A percentile compares a stretch with the other conserved stretches of the same genome.
These are phyloP conservation scores for Apodemus sylvaticus DNA, from an alignment of 2,113 vertebrate genomes.

Conservation along the genomic window DNA sequence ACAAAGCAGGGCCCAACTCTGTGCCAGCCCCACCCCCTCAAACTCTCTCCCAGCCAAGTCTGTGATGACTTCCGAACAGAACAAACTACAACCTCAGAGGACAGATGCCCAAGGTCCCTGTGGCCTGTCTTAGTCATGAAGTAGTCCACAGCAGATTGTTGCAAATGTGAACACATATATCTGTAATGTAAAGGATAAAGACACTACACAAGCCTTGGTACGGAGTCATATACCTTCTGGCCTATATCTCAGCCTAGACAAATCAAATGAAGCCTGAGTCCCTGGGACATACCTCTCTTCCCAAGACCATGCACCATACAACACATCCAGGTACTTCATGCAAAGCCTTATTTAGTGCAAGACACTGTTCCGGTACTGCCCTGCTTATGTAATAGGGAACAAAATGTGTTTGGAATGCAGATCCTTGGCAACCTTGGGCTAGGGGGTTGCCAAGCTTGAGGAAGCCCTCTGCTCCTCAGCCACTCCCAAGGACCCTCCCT, in stretches of 20 bases:
- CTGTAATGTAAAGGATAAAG: fast-evolving
- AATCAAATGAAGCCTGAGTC: neutral
- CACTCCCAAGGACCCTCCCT: neutral
- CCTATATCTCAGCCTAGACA: neutral
- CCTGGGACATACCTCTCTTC: neutral
- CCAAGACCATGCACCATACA: no score
- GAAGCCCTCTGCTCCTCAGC: neutral
- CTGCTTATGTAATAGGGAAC: neutral
- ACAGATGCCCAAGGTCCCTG: neutral
- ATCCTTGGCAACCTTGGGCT: neutral
- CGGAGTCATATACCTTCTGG: neutral
- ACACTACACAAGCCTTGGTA: neutral
- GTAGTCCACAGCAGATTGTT: neutral
- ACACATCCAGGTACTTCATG: neutral
- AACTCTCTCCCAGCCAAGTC: neutral
- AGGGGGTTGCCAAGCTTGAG: neutral
- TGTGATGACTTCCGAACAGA: neutral
- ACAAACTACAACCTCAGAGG: neutral
- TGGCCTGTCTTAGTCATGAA: neutral
- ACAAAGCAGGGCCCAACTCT: neutral
- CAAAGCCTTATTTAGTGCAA: neutral
- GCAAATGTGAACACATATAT: fast-evolving
- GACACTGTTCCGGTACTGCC: neutral
- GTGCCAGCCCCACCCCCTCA: neutral
- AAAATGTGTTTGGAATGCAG: neutral